These are phyloP conservation scores for Standfussiana lucernea DNA, from an alignment of 2,888 invertebrate genomes.

Conservation along the genomic window DNA sequence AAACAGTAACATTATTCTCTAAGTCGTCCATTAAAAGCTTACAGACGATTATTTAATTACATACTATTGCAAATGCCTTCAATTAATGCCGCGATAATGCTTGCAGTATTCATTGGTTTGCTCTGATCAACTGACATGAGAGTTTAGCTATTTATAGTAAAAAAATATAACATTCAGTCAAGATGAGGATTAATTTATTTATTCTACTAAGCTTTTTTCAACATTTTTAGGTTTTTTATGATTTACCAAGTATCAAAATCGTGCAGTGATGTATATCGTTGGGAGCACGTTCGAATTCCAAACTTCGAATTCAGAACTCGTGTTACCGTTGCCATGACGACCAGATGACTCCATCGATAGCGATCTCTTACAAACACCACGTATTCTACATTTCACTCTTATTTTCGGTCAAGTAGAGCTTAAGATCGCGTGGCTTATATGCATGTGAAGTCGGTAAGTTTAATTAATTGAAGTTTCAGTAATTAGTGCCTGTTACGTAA, in stretches of 20 bases:
- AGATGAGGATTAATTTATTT: background rate
- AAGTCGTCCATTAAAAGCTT: conserved; percentile 27
- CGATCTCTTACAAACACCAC: conserved; percentile 37
- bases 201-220: background rate
- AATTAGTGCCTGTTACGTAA: conserved; percentile 55
- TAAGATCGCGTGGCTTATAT: background rate
- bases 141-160: background rate
- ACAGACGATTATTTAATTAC: conserved; percentile 18
- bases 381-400: conserved; percentile 16
- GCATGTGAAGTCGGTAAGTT: background rate
- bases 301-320: conserved; percentile 77
- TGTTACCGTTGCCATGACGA: conserved; percentile 75
- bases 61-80: conserved; percentile 17
- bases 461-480: conserved; percentile 68
- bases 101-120: conserved; percentile 22
- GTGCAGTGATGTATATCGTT: conserved; percentile 28
- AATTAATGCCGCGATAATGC: conserved; percentile 9
- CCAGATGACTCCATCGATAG: conserved; percentile 70
- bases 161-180: background rate
- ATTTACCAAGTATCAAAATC: conserved; percentile 62
- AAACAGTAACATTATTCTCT: conserved; percentile 2
- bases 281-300: conserved; percentile 74
- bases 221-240: background rate
- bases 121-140: conserved; percentile 1
- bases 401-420: background rate